Base-by-base conservation (phyloP, 2,888 invertebrate genomes). In the Melanotus villosus region DNA sequence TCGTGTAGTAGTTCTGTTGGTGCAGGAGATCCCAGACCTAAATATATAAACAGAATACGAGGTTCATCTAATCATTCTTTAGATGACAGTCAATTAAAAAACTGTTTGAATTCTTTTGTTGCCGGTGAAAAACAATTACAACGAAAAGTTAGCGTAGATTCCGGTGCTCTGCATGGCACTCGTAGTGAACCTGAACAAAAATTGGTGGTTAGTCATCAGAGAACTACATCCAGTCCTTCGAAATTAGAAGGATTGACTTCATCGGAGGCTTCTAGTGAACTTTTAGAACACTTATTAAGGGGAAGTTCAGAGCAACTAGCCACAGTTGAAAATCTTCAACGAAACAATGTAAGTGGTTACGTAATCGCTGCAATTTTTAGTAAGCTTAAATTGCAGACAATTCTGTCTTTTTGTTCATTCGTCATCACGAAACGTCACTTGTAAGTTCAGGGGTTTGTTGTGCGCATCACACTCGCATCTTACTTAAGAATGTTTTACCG, bases 301-400 rank as follows among this genome's bases (percentile, higher is more conserved):
- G 94, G 93, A 63, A 93, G 93, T 78, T 94, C 94, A 38, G 94
- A 94, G 82, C 90, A 92, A 74, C 86, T 93, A 64, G 90, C 92
- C 12, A 89, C 90, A 70, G 88, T 89, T 80, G 86, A 81, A 59
- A 80, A 79, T 68, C 76, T 79, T 65, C 82, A 81, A 71, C 72
- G 80, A 65, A 77, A 78, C 65, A 82, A 82, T 74, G 84, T 84
- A 78, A 83, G 84, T 83, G 41, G 14, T 41, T 43, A 36, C 41
- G 16, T 41, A 41, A 41, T 41, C 7, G 9, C 18, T 34, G 4
- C 12, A 34, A n/a, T n/a, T 12, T 34, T 34, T 12, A 34, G n/a
- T 34, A n/a, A 12, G 2, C 34, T 34, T 14, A 14, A 41, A 14
- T 41, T 41, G 26, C 26, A 26, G 7, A n/a, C n/a, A 26, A 26